Evolutionary conservation across 2,113 vertebrate species (phyloP).

Genomic region (Trochalopteron elliotii): DNA sequence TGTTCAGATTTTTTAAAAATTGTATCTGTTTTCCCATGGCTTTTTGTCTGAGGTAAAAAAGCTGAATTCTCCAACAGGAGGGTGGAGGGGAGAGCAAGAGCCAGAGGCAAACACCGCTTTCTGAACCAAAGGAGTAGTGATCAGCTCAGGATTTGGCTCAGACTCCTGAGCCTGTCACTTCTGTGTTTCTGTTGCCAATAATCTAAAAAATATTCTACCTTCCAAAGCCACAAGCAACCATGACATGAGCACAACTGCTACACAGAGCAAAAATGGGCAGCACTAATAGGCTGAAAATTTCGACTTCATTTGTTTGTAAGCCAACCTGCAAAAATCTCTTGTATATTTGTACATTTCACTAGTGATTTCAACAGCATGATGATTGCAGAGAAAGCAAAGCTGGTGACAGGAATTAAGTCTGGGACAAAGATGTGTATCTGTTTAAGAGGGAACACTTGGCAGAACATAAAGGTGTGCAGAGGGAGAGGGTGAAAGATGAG

Average conservation of each 20-base stretch:
- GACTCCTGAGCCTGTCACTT: not conserved
- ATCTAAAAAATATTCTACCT: not conserved
- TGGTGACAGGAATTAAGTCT: not conserved
- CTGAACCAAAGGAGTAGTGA: not conserved
- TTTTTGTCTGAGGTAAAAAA: not conserved
- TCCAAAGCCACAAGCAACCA: not conserved
- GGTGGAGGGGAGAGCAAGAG: not conserved
- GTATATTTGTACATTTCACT: not conserved
- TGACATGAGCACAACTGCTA: not conserved
- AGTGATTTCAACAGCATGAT: not conserved
- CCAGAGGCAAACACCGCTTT: not conserved
- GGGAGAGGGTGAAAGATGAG: not conserved
- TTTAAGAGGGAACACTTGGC: not conserved
- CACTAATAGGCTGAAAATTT: not conserved
- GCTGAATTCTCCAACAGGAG: not conserved
- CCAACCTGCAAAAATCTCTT: not conserved
- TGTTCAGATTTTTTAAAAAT: not conserved
- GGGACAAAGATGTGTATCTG: not conserved
- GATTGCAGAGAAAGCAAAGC: not conserved
- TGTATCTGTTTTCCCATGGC: not conserved
- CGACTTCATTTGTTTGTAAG: not conserved
- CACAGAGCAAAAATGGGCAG: not conserved
- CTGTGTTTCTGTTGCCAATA: not conserved
- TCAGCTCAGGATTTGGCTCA: not conserved
- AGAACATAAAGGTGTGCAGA: not conserved